A percentile compares a stretch with the other conserved stretches of the same genome.
Evolutionary conservation across 2,797 vertebrate genomes (phyloP).

Genomic region (Myotis pilosus): DNA sequence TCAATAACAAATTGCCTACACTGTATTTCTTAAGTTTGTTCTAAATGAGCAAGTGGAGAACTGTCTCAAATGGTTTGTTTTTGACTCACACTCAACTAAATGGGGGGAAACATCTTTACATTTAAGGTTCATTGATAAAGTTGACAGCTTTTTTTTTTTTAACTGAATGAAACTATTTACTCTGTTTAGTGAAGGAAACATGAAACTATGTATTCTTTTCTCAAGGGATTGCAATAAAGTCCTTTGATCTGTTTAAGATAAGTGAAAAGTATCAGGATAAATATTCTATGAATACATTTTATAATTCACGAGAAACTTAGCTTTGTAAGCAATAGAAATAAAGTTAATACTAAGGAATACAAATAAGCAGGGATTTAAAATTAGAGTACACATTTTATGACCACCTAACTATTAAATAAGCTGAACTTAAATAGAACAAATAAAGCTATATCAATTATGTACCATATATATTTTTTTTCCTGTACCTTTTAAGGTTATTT

Average conservation of each 20-base stretch:
- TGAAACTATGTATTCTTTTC: conserved; percentile 27
- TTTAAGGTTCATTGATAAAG: conserved; percentile 27
- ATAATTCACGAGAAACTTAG: background rate
- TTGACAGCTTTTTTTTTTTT: background rate
- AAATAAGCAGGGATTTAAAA: background rate
- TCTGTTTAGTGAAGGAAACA: background rate
- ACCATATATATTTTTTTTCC: background rate
- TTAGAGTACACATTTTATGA: background rate
- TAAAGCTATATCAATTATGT: background rate
- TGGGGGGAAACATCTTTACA: background rate
- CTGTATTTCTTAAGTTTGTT: background rate
- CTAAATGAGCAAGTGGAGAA: background rate
- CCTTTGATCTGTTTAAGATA: background rate
- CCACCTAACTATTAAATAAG: background rate
- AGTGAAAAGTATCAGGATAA: background rate
- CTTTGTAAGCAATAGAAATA: background rate
- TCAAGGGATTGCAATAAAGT: background rate
- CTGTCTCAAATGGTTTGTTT: background rate
- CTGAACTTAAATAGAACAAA: background rate
- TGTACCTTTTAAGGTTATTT: background rate
- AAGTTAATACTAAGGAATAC: background rate
- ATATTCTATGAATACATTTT: background rate
- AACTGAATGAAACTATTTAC: background rate
- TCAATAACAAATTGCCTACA: background rate
- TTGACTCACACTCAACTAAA: background rate